These are phyloP conservation scores for Xestia xanthographa DNA, from an alignment of 2,888 invertebrate species.

Conservation along the genomic window DNA sequence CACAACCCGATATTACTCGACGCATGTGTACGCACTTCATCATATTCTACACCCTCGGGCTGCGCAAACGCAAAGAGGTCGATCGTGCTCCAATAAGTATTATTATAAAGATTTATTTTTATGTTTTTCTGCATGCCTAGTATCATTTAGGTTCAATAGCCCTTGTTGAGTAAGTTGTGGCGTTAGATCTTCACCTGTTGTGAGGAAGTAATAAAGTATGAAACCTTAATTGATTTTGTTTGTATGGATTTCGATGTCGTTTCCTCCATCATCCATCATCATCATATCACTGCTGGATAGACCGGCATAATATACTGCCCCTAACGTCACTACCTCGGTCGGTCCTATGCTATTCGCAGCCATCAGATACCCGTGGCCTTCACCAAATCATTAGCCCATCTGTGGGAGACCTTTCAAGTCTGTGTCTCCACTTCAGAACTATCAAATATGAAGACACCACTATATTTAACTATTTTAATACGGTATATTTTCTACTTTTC, in stretches of 20 bases:
- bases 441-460: not conserved
- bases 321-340: not conserved
- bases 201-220: not conserved
- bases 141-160: slow-evolving; percentile 63
- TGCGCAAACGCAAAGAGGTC: slow-evolving; percentile 62
- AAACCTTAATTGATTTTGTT: slow-evolving; percentile 3
- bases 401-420: not conserved
- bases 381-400: not conserved
- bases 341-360: not conserved
- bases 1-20: slow-evolving; percentile 60
- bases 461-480: not conserved
- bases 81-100: slow-evolving; percentile 64
- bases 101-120: slow-evolving; percentile 63
- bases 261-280: not conserved
- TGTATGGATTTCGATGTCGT: not conserved
- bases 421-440: not conserved
- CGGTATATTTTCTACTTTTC: not conserved
- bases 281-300: not conserved
- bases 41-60: slow-evolving; percentile 64
- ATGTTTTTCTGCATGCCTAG: slow-evolving; percentile 47
- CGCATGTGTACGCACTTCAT: slow-evolving; percentile 63
- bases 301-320: not conserved
- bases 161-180: slow-evolving; percentile 53
- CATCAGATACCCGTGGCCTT: not conserved
- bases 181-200: slow-evolving; percentile 45